Conservation (phyloP, 2,888 invertebrate genomes). For the Tipula unca region DNA sequence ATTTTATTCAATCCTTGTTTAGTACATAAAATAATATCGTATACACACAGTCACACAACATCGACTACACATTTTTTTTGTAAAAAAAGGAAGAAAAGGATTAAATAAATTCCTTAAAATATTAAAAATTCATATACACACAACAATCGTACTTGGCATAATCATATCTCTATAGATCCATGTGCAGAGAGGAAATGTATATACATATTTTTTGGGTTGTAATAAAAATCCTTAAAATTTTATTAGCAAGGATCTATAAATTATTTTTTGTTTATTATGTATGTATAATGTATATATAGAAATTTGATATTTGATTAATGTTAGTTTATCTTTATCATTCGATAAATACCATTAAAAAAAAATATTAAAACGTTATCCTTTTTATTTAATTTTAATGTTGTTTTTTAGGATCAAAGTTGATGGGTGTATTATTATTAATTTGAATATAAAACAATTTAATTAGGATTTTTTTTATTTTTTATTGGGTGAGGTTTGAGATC, state of each 20-base stretch:
- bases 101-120: slow-evolving; percentile 14
- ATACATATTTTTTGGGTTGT: neutral
- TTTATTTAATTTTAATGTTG: neutral
- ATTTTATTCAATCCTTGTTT: neutral
- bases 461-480: neutral
- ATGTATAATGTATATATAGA: neutral
- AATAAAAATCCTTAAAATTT: slow-evolving; percentile 2
- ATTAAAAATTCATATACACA: neutral
- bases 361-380: neutral
- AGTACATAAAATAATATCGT: neutral
- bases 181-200: neutral
- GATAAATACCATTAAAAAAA: neutral
- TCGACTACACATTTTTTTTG: neutral
- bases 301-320: slow-evolving; percentile 14
- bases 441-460: slow-evolving; percentile 4
- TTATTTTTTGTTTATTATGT: neutral
- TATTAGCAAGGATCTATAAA: neutral
- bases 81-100: neutral
- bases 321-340: neutral
- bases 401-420: neutral
- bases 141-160: neutral
- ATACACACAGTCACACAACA: neutral
- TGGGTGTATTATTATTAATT: slow-evolving; percentile 4
- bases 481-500: neutral
- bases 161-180: neutral